Evolutionary conservation across 2,888 invertebrate species (phyloP), one percentile per base, ranked within the genome.

Genomic region (Tetranychus piercei): DNA sequence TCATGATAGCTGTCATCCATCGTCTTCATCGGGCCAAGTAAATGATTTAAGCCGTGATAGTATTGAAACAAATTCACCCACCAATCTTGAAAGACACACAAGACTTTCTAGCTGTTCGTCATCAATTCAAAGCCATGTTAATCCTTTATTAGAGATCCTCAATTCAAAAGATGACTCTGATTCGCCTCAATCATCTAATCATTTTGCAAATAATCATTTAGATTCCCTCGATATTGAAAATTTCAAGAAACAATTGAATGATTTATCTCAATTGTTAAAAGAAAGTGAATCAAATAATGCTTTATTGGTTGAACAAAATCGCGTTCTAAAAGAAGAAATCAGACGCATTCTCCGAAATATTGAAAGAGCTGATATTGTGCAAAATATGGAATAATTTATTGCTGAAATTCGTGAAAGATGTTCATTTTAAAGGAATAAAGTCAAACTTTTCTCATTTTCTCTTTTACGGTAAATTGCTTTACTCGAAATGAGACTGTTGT

Each of bases 351-450:
- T 94, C 81, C 86, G 94, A 72, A 88, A 91, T 76, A 86, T 88
- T 75, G 89, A 91, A 83, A 86, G 89, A 76, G 89, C 88, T 80
- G 86, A 88, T 79, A 89, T 90, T 82, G 89, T 91, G 67, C 90
- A 92, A 81, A 94, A 95, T 84, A 88, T 91, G 74, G 95, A 96
- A 84, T 96, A 96, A n/a, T n/a, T n/a, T n/a, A n/a, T n/a, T n/a
- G n/a, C n/a, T n/a, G n/a, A n/a, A n/a, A n/a, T n/a, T n/a, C n/a
- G n/a, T n/a, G n/a, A n/a, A n/a, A n/a, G n/a, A n/a, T n/a, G n/a
- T n/a, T n/a, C n/a, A n/a, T n/a, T n/a, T n/a, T n/a, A n/a, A n/a
- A n/a, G n/a, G n/a, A n/a, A n/a, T n/a, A n/a, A n/a, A n/a, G n/a
- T n/a, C n/a, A n/a, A n/a, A n/a, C n/a, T n/a, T n/a, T n/a, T n/a